Percentiles rank a stretch among this genome's conserved stretches.
Conservation (phyloP, 2,113 vertebrate genomes). For the Rhea americana region DNA sequence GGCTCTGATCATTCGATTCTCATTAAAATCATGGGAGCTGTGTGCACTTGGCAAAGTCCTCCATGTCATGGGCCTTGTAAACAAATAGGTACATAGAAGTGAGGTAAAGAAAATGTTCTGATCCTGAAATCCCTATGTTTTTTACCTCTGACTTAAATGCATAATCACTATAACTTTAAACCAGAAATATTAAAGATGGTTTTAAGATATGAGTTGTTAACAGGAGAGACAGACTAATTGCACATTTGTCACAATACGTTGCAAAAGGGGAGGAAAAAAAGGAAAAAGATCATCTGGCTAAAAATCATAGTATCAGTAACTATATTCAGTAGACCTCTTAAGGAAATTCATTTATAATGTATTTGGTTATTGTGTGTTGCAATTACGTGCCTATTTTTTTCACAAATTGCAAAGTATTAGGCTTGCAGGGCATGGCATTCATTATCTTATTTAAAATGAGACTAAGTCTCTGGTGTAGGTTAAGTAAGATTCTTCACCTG, state of each 20-base stretch:
- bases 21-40: neutral
- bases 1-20: neutral
- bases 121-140: neutral
- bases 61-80: neutral
- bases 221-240: neutral
- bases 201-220: neutral
- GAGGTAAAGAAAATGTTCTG: neutral
- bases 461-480: neutral
- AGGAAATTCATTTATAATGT: neutral
- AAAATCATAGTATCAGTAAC: neutral
- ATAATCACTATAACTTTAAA: neutral
- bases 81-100: neutral
- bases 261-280: neutral
- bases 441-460: neutral
- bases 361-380: neutral
- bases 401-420: neutral
- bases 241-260: neutral
- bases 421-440: neutral
- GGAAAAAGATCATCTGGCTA: neutral
- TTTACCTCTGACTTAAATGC: neutral
- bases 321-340: neutral
- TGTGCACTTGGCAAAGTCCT: neutral
- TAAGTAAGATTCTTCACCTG: neutral
- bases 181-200: neutral
- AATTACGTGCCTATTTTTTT: neutral